Conservation (phyloP, 2,888 invertebrate species). For the Hedya salicella region DNA sequence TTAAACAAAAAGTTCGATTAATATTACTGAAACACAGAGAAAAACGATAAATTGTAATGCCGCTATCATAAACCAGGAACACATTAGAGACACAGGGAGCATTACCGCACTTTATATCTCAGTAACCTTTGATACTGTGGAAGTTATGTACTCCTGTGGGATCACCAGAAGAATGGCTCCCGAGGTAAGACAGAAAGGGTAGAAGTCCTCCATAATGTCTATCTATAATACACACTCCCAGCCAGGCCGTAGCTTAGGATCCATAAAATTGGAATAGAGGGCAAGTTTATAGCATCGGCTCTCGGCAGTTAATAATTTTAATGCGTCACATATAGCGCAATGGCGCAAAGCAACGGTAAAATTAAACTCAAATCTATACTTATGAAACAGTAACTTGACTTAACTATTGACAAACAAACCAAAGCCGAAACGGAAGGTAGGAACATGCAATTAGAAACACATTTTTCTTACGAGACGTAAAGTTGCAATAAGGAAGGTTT, state of each 20-base stretch:
- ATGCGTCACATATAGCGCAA: slow-evolving; percentile 13
- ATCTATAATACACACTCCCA: slow-evolving; percentile 45
- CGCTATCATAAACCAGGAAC: slow-evolving; percentile 9
- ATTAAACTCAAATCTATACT: no score
- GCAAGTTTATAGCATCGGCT: slow-evolving; percentile 38
- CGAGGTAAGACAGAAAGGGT: slow-evolving; percentile 60
- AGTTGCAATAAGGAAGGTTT: no score
- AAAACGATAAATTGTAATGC: neutral
- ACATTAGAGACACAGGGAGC: slow-evolving; percentile 28
- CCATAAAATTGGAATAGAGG: slow-evolving; percentile 41
- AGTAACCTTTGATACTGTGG: slow-evolving; percentile 47
- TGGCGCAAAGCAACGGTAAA: neutral
- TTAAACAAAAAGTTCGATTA: neutral
- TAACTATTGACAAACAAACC: no score
- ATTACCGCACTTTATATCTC: slow-evolving; percentile 55
- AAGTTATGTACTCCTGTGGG: slow-evolving; percentile 66
- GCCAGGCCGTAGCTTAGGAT: slow-evolving; percentile 35
- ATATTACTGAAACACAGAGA: slow-evolving; percentile 3
- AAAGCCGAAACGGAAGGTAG: no score
- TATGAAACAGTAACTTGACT: no score
- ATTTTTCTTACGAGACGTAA: no score
- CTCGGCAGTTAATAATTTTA: slow-evolving; percentile 35
- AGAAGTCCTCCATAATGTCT: slow-evolving; percentile 47
- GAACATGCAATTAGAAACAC: no score
- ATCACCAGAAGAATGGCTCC: slow-evolving; percentile 67